Percentiles rank a stretch among this genome's conserved stretches.
Evolutionary conservation across 2,888 invertebrate genomes (phyloP).

Genomic region (Xylocampa areola): DNA sequence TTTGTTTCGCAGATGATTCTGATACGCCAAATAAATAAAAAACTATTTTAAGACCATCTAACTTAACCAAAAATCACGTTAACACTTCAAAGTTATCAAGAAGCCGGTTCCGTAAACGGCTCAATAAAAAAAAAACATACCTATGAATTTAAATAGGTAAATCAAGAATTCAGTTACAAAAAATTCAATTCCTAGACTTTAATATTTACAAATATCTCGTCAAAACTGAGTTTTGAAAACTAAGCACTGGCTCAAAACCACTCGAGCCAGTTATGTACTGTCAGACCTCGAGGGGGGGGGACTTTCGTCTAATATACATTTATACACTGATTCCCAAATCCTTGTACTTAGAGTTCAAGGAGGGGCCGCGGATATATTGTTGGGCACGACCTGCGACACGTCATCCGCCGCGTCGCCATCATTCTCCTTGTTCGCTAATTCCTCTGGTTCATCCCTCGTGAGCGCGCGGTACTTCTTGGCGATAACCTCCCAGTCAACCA

Average conservation of each 20-base stretch:
- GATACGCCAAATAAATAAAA: too few relatives aligned
- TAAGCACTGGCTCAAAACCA: neutral
- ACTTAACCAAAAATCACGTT: too few relatives aligned
- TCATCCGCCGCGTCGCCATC: constrained; percentile 83
- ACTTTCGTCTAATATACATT: constrained; percentile 44
- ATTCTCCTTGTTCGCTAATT: constrained; percentile 75
- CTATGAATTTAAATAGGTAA: too few relatives aligned
- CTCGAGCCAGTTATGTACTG: neutral
- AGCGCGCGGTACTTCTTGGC: constrained; percentile 96
- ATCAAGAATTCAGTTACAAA: constrained; percentile 33
- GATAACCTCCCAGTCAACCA: constrained; percentile 97
- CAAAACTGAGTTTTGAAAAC: constrained; percentile 22
- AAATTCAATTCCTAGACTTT: constrained; percentile 18
- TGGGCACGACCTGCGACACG: constrained; percentile 81
- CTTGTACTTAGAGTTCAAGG: constrained; percentile 68
- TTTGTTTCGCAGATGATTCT: too few relatives aligned
- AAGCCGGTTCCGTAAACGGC: too few relatives aligned
- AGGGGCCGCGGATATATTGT: constrained; percentile 80
- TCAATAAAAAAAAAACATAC: too few relatives aligned
- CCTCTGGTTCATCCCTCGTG: constrained; percentile 85
- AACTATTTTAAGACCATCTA: too few relatives aligned
- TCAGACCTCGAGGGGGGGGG: constrained; percentile 1
- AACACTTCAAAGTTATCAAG: too few relatives aligned
- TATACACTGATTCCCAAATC: constrained; percentile 41
- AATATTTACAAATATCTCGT: constrained; percentile 34